Base-by-base conservation (phyloP, 1,140 invertebrate species). In the Bilobella aurantiaca region DNA sequence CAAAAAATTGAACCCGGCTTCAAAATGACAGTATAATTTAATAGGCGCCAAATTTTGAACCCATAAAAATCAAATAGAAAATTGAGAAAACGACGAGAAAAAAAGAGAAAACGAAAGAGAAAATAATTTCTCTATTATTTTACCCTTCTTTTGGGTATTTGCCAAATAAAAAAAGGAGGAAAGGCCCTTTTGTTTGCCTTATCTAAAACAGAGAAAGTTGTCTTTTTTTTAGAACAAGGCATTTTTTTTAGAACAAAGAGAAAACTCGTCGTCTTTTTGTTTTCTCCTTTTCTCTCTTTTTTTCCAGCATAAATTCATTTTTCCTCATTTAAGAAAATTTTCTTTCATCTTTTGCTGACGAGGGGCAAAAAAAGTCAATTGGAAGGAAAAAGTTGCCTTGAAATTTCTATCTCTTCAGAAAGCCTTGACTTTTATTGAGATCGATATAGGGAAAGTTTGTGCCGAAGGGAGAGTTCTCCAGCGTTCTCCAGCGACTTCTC, bases 351-450 rank as follows among this genome's bases (percentile, higher is more conserved):
- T 32, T 21, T n/a, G 29, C 58, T 59, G 58, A 59, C 28, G 53
- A 57, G 53, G 30, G 30, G 30, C 25, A 1, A 23, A 56, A 23
- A 56, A 5, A 57, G 21, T 23, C 2, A 25, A 29, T 0, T 28
- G 21, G 53, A 1, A 57, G 21, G 58, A 21, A 31, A 30, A 59
- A 14, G 18, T 16, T 31, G 18, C n/a, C 14, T 3, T n/a, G n/a
- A n/a, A n/a, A n/a, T n/a, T n/a, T n/a, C n/a, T n/a, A n/a, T n/a
- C n/a, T n/a, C n/a, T n/a, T n/a, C n/a, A n/a, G n/a, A n/a, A n/a
- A n/a, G n/a, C n/a, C n/a, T n/a, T 65, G 57, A 65, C 63, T 65
- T 65, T 65, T 65, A 65, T 65, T 65, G 63, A 65, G 63, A 65
- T 59, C 63, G 57, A 65, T 65, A 59, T 46, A 34, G 30, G n/a